Evolutionary conservation across 2,888 invertebrate species (phyloP), one percentile per base, ranked within the genome.

Genomic region (Diabrotica balteata): DNA sequence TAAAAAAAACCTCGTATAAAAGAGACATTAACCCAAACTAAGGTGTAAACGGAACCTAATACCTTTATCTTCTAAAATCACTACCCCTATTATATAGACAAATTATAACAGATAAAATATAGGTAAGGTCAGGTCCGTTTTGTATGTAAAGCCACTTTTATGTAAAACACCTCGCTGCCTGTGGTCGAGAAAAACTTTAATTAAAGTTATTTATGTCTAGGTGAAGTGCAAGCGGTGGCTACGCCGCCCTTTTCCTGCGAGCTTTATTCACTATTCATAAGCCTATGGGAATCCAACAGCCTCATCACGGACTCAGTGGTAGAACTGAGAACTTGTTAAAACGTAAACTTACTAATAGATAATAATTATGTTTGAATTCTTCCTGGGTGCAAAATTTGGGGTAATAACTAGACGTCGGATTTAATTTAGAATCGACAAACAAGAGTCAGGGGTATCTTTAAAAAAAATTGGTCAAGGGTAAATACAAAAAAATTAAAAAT

Each of bases 201-300:
- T 63, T 63, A 63, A 58, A 58, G 58, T 45, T 45, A 63, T 63
- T 63, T 63, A 63, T 63, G 58, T 8, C 44, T 8, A 58, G 51
- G 8, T 51, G 32, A 51, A 58, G 44, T 45, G 32, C 46, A 53
- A 42, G 8, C 9, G 11, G 49, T 8, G 8, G 49, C 54, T 10
- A 54, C 10, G 54, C 9, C 43, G 54, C 54, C 54, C 42, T 11
- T 17, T 54, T 43, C 7, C 42, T 55, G 63, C 51, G 63, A 50
- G 51, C 58, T 49, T 64, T 64, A 58, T 64, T 52, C 58, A 58
- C 58, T 45, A 64, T 64, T 64, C 58, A 64, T 58, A 58, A 59
- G 46, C 62, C 55, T 10, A 57, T 44, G 58, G 52, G 51, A 50
- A 57, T 22, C 22, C 22, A 45, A 47, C 32, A 32, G 32, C 32